Base-by-base conservation (phyloP, 2,113 vertebrate species). In the Scolopax mira region DNA sequence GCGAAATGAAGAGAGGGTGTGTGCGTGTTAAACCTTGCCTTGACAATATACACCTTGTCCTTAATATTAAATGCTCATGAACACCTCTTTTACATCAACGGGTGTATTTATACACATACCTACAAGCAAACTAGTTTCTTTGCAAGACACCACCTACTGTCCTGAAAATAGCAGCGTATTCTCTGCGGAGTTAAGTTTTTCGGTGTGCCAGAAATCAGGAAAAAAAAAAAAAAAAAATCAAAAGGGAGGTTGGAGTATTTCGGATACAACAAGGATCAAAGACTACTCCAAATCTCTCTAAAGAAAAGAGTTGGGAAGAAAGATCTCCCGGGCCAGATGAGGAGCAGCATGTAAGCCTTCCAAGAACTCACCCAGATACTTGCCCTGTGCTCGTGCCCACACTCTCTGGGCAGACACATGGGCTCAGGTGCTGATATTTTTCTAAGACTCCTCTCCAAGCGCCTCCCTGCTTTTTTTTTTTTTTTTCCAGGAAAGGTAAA, bases 381-480 rank as follows among this genome's bases (percentile, higher is more conserved):
- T 48, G 51, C 24, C 17, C 23, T 31, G 33, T 27, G 37, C 27
- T 52, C 0, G 0, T 52, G 27, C 23, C 18, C 48, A 6, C 0
- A 3, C 13, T 7, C n/a, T 25, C 27, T 48, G n/a, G 22, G 58
- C 23, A 25, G 39, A 24, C 16, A 19, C 2, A 1, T 5, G 10
- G 9, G 28, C 17, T 31, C 2, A 0, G 19, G 16, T 49, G 41
- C 31, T 61, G 31, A 15, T 10, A 8, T 44, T 73, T 57, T 44
- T 33, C 54, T 25, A 52, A 46, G 18, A 28, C 11, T 67, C 33
- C 51, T 46, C 37, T 69, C 31, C 55, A 37, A 30, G 48, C 44
- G 58, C 15, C 9, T 65, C 25, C 23, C 21, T 46, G 18, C 3
- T n/a, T n/a, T n/a, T n/a, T 46, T 30, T 37, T 30, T 52, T 28